Evolutionary conservation across 1,140 invertebrate genomes (phyloP), one percentile per base, ranked within the genome.

Genomic region (Drosophila rufa): DNA sequence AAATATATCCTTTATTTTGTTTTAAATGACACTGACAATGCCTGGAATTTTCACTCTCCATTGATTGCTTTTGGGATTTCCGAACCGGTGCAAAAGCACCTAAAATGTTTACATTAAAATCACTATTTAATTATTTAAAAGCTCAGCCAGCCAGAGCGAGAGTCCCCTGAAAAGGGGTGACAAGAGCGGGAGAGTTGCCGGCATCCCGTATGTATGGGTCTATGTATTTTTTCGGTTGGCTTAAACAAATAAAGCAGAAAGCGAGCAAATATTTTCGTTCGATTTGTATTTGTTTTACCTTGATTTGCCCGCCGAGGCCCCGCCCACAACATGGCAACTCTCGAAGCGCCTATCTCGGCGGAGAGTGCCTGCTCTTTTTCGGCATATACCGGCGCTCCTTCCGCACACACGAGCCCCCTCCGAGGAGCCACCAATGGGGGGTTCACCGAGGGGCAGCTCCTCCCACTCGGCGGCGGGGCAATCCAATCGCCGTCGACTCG

Each of bases 241-340:
- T 55, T 42, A 77, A 67, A 42, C 48, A 76, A 77, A 77, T 76
- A 77, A 77, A 68, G 68, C 70, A 50, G 68, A 73, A 77, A 62
- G 55, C 69, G 81, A 55, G 78, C 75, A 89, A 89, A 89, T 89
- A 89, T 90, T 90, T 89, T 81, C 53, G 70, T 85, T 85, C 85
- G 85, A 79, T 90, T 89, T 89, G 69, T 89, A 89, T 89, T 89
- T 89, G 85, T 89, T 85, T 90, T 90, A 90, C 81, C 81, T 89
- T 89, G 84, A 89, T 89, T 89, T 90, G 69, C 74, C 46, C 74
- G 74, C 25, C 47, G 30, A 27, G 38, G 57, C 53, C 79, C 85
- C 85, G 85, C 85, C 85, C 78, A 62, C 14, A 89, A 89, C 78
- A 84, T 89, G 80, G 79, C 27, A 30, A 30, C 79, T 75, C 66